phyloP scores from a whole-genome alignment of 2,888 invertebrate species.

The Ectropis crepuscularia region DNA sequence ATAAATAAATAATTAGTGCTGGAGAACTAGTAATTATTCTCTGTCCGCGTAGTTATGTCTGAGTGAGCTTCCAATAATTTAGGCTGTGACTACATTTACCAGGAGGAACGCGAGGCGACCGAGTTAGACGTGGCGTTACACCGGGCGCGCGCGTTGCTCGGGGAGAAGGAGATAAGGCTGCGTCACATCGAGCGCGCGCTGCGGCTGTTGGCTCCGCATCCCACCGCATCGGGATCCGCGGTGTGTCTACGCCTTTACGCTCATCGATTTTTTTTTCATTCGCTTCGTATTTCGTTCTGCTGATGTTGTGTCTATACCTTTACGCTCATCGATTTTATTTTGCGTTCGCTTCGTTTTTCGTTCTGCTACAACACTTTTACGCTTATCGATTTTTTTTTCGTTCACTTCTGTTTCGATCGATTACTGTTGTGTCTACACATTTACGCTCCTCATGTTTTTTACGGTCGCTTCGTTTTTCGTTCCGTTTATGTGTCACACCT shows the following conservation, averaged over 20 bases:
- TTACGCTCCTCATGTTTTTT: too few relatives aligned
- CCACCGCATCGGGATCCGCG: conserved; percentile 56
- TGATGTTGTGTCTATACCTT: background rate
- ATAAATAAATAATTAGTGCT: too few relatives aligned
- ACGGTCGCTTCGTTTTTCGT: too few relatives aligned
- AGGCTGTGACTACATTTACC: conserved; percentile 1
- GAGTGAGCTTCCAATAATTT: background rate
- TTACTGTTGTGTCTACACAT: too few relatives aligned
- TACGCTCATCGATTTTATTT: background rate
- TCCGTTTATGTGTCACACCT: too few relatives aligned
- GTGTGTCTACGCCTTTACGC: conserved; percentile 22
- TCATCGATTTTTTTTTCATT: too few relatives aligned
- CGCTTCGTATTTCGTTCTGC: background rate
- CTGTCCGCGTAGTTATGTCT: background rate
- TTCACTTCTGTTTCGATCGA: too few relatives aligned
- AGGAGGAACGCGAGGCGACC: conserved; percentile 93
- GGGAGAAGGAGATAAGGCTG: conserved; percentile 92
- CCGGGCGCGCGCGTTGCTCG: conserved; percentile 90
- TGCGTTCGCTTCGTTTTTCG: too few relatives aligned
- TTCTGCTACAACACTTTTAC: too few relatives aligned
- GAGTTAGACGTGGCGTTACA: conserved; percentile 94
- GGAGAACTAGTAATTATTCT: too few relatives aligned
- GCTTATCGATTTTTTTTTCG: too few relatives aligned
- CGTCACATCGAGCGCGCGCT: conserved; percentile 92
- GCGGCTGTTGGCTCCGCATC: conserved; percentile 79